Conservation (phyloP, 2,113 vertebrate genomes). For the Kryptolebias marmoratus region DNA sequence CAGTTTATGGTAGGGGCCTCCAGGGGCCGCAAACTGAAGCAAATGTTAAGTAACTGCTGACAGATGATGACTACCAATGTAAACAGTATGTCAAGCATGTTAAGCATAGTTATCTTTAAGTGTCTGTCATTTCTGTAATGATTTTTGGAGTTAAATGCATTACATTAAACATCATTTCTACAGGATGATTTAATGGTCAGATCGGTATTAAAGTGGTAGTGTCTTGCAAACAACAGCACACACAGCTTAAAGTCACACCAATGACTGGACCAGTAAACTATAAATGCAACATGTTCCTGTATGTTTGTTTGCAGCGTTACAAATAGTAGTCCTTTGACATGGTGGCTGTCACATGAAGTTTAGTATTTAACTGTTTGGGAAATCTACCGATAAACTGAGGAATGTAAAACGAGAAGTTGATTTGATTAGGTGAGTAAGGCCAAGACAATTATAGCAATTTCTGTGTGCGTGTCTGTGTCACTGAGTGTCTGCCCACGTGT, state of each 20-base stretch:
- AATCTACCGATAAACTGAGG: background rate
- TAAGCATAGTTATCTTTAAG: no score
- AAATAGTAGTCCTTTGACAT: background rate
- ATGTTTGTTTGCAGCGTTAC: background rate
- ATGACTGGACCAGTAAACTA: conserved; percentile 5
- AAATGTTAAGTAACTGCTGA: background rate
- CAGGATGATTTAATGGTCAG: background rate
- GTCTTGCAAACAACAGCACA: background rate
- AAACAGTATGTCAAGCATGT: background rate
- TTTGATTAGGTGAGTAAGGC: background rate
- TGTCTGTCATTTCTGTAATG: no score
- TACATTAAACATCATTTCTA: background rate
- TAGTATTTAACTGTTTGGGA: background rate
- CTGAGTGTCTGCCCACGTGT: conserved; percentile 7
- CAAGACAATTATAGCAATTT: background rate
- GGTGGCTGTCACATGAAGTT: background rate
- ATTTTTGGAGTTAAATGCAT: background rate
- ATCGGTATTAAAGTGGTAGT: background rate
- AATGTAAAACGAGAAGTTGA: background rate
- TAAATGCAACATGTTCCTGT: background rate
- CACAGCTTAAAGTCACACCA: background rate
- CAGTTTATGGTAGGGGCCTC: background rate
- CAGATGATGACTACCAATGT: background rate
- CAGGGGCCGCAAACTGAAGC: background rate
- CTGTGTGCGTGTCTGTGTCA: background rate